phyloP scores from a whole-genome alignment of 2,888 invertebrate genomes.

The Andrena hattorfiana region DNA sequence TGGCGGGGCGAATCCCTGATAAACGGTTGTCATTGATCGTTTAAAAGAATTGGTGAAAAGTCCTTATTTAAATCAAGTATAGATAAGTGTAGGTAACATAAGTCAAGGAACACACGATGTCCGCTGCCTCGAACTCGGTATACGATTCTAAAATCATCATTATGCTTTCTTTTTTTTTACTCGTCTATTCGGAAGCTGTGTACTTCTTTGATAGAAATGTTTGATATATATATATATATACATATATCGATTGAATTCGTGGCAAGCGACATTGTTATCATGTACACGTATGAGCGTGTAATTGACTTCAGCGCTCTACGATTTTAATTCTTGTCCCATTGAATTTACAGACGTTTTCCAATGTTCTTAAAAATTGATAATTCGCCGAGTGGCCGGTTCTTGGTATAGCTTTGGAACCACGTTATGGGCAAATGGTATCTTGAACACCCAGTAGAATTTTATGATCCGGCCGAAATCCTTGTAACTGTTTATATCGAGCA shows the following conservation, averaged over 20 bases:
- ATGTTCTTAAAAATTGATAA: conserved; percentile 35
- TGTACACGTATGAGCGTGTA: conserved; percentile 65
- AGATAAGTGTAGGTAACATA: conserved; percentile 70
- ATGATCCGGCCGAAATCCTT: conserved; percentile 44
- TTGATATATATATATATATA: conserved; percentile 24
- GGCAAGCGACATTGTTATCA: conserved; percentile 43
- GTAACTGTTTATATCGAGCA: conserved; percentile 27
- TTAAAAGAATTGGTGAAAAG: conserved; percentile 67
- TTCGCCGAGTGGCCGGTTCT: conserved; percentile 17
- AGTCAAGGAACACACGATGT: conserved; percentile 51
- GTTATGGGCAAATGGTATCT: conserved; percentile 26
- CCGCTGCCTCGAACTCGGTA: conserved; percentile 53
- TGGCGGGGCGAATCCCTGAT: conserved; percentile 89
- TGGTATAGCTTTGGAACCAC: conserved; percentile 36
- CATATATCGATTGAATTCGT: conserved; percentile 47
- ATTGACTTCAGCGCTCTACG: conserved; percentile 48
- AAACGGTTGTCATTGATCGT: conserved; percentile 67
- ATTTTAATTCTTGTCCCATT: conserved; percentile 53
- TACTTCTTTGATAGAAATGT: conserved; percentile 36
- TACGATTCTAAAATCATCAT: conserved; percentile 45
- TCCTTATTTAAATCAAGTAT: conserved; percentile 74
- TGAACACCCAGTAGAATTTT: conserved; percentile 51
- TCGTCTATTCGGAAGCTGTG: conserved; percentile 26
- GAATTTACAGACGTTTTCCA: conserved; percentile 46
- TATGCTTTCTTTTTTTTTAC: conserved; percentile 28